Conservation (phyloP, 2,797 vertebrate species). For the Tamandua tetradactyla region DNA sequence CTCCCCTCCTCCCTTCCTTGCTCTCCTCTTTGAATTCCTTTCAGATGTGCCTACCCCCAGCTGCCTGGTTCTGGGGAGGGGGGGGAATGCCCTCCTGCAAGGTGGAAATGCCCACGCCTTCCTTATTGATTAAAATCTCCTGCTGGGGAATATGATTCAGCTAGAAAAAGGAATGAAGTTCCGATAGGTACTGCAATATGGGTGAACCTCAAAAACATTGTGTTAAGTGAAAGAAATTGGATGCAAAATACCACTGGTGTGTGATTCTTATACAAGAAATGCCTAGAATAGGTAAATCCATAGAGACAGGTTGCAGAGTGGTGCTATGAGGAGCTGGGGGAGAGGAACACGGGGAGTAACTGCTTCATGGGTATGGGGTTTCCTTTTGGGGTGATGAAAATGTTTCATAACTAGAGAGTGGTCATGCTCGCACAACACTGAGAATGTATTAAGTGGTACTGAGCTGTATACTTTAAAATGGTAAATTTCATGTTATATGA, state of each 20-base stretch:
- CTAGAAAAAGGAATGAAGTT: background rate
- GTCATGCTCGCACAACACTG: accelerated
- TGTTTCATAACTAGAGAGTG: background rate
- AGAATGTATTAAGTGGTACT: background rate
- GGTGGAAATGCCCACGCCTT: background rate
- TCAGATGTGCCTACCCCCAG: background rate
- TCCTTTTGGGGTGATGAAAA: background rate
- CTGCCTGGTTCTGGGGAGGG: background rate
- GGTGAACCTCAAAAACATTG: background rate
- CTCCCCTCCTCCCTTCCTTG: background rate
- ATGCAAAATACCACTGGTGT: accelerated
- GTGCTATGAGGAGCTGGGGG: background rate
- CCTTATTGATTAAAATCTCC: background rate
- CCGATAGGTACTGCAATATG: accelerated
- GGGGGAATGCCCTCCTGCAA: background rate
- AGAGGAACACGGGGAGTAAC: accelerated
- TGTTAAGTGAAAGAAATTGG: background rate
- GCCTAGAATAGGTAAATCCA: background rate
- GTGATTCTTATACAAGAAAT: background rate
- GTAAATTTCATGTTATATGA: background rate
- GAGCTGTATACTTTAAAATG: background rate
- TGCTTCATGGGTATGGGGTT: accelerated
- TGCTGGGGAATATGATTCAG: background rate
- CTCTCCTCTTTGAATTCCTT: background rate
- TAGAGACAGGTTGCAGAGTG: background rate